These are phyloP conservation scores for Caradrina kadenii DNA, from an alignment of 2,888 invertebrate genomes.

Conservation along the genomic window DNA sequence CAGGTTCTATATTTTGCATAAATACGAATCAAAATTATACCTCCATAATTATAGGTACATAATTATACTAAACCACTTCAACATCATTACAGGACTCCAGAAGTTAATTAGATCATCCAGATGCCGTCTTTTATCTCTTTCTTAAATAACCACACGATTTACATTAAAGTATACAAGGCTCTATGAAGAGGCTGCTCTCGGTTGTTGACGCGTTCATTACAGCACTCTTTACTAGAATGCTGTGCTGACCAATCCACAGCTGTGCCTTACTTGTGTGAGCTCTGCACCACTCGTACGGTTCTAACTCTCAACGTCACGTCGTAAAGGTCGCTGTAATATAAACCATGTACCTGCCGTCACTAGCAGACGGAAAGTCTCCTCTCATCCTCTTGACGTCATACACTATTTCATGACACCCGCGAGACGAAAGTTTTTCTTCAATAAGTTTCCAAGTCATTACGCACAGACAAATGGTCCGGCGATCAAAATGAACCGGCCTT, in stretches of 20 bases:
- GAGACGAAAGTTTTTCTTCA: not conserved
- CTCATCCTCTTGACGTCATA: not conserved
- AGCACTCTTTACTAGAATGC: conserved; percentile 46
- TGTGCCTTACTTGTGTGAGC: not conserved
- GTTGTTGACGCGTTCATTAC: conserved; percentile 47
- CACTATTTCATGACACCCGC: not conserved
- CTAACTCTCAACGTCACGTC: too few relatives aligned
- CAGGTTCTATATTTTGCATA: not conserved
- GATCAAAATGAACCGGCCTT: not conserved
- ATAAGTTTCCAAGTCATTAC: not conserved
- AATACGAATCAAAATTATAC: not conserved
- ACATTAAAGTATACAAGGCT: conserved; percentile 39
- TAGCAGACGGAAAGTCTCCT: too few relatives aligned
- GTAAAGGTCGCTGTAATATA: too few relatives aligned
- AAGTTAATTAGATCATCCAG: conserved; percentile 12
- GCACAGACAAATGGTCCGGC: not conserved
- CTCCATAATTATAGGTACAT: not conserved
- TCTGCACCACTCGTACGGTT: too few relatives aligned
- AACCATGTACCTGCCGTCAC: too few relatives aligned
- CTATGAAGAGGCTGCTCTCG: conserved; percentile 28
- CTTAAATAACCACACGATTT: conserved; percentile 25
- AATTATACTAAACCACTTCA: too few relatives aligned
- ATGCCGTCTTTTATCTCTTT: conserved; percentile 6
- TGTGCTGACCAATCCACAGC: conserved; percentile 6
- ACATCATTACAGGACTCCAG: not conserved